These are phyloP conservation scores for Agrotis clavis DNA, from an alignment of 2,888 invertebrate genomes.

Conservation along the genomic window DNA sequence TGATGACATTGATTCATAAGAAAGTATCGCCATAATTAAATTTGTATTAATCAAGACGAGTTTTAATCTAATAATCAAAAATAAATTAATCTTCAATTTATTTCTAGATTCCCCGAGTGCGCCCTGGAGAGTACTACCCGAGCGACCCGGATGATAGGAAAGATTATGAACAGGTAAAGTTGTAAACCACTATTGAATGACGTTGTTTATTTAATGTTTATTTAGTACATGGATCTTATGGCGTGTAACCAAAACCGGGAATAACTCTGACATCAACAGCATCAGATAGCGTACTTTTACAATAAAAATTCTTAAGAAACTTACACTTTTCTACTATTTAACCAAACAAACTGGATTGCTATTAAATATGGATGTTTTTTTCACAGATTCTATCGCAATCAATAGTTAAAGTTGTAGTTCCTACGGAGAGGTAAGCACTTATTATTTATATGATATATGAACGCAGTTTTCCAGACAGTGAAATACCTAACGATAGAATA, in stretches of 20 bases:
- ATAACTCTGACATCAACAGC: too few species aligned
- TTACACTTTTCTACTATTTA: not conserved
- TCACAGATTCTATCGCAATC: conserved; percentile 96
- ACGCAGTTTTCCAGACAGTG: not conserved
- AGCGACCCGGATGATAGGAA: conserved; percentile 92
- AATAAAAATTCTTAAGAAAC: not conserved
- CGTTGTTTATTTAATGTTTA: too few species aligned
- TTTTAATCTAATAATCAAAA: too few species aligned
- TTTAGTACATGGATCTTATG: not conserved
- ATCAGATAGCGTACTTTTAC: too few species aligned
- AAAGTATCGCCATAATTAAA: too few species aligned
- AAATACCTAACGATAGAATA: not conserved
- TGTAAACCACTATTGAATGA: not conserved
- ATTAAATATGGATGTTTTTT: conserved; percentile 23
- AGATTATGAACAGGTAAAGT: conserved; percentile 93
- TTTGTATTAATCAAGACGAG: too few species aligned
- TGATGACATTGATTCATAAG: too few species aligned
- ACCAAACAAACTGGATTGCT: not conserved
- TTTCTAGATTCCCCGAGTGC: conserved; percentile 85
- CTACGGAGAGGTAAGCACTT: conserved; percentile 97
- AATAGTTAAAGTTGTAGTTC: conserved; percentile 99
- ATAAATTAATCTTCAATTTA: not conserved
- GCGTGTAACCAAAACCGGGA: not conserved
- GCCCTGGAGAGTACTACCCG: conserved; percentile 86
- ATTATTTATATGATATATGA: not conserved